Conservation (phyloP, 2,888 invertebrate genomes). For the Ceramica pisi region DNA sequence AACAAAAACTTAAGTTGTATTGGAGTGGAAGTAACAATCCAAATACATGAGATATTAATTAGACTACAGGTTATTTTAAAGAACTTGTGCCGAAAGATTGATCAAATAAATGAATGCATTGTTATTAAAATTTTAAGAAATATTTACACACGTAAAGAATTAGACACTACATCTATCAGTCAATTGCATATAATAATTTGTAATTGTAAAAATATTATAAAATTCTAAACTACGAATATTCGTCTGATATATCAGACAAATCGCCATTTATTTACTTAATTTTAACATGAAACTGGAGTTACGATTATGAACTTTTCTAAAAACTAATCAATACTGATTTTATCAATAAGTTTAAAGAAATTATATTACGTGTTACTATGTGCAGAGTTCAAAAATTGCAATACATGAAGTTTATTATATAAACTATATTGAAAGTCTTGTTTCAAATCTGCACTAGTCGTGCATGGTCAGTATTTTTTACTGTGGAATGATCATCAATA, state of each 20-base stretch:
- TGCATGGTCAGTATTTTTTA: slow-evolving; percentile 1
- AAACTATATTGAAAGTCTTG: slow-evolving; percentile 19
- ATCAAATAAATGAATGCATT: slow-evolving; percentile 63
- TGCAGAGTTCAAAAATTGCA: slow-evolving; percentile 20
- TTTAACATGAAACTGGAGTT: slow-evolving; percentile 46
- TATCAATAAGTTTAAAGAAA: slow-evolving; percentile 21
- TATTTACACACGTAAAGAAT: slow-evolving; percentile 77
- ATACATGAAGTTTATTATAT: slow-evolving; percentile 18
- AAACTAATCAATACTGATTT: slow-evolving; percentile 57
- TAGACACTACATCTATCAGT: slow-evolving; percentile 87
- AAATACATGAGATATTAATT: slow-evolving; percentile 49
- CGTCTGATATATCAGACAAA: slow-evolving; percentile 38
- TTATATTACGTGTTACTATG: slow-evolving; percentile 9
- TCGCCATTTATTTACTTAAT: slow-evolving; percentile 28
- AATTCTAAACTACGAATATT: slow-evolving; percentile 55
- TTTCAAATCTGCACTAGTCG: background rate
- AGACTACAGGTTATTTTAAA: slow-evolving; percentile 81
- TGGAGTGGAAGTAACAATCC: slow-evolving; percentile 63
- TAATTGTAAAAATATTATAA: slow-evolving; percentile 69
- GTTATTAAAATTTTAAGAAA: slow-evolving; percentile 62
- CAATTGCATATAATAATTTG: slow-evolving; percentile 79
- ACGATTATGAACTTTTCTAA: slow-evolving; percentile 46
- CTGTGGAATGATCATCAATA: slow-evolving; percentile 1
- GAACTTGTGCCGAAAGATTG: slow-evolving; percentile 81
- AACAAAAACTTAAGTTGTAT: slow-evolving; percentile 6